Evolutionary conservation across 2,888 invertebrate species (phyloP), one percentile per base, ranked within the genome.

Genomic region (Andrena dorsata): DNA sequence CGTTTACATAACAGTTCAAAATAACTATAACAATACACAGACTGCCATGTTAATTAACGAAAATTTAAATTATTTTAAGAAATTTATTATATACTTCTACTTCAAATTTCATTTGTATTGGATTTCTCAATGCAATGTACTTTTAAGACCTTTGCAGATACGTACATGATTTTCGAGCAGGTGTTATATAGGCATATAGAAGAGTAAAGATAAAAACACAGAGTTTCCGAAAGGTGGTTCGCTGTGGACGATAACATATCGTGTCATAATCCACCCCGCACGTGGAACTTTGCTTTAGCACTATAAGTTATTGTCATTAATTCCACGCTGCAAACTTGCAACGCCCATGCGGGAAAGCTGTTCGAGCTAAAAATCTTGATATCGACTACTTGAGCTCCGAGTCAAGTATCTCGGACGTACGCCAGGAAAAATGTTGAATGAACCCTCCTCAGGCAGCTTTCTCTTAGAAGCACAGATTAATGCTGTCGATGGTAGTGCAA

Each of bases 361-460:
- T 32, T 74, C 13, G 4, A 7, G 2, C 7, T n/a, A 30, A 58
- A 32, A 35, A 49, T 71, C 32, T 61, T 49, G 35, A 75, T 71
- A 49, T 51, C 49, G 60, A 60, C 60, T 75, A 70, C 71, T 75
- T 35, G 49, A 75, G 41, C 41, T 5, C 41, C 16, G 41, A 41
- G 41, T 41, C 10, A 47, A 41, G 28, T 51, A 53, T 30, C 41
- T n/a, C 23, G 2, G 2, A 13, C 32, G 41, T 68, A 56, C 41
- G 41, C 32, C 49, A 32, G 13, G 49, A 51, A 72, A 16, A n/a
- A 41, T 41, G 16, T 41, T 41, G 41, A 41, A 41, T 41, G 41
- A 41, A 16, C 41, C 16, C 16, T 41, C 16, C 41, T 16, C 41
- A 5, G 41, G 41, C 41, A 16, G 41, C 16, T 41, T 41, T 41